Conservation (phyloP, 1,140 invertebrate genomes). For the Drosophila virilis region DNA sequence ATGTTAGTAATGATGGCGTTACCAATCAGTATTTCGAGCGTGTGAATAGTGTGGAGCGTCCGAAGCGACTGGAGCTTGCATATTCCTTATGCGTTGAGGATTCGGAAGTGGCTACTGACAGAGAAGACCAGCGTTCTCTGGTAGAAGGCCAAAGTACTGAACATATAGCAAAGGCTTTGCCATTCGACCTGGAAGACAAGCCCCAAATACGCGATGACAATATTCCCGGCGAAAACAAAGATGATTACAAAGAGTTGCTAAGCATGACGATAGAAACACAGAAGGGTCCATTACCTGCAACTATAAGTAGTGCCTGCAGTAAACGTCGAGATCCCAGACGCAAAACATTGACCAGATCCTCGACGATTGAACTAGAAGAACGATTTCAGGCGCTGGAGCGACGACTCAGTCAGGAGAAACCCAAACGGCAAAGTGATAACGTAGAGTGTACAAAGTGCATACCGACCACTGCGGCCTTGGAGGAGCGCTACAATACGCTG, state of each 20-base stretch:
- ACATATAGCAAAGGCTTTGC: constrained; percentile 9
- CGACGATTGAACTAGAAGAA: constrained; percentile 80
- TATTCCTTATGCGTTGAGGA: constrained; percentile 78
- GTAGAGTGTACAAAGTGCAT: constrained; percentile 55
- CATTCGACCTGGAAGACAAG: neutral
- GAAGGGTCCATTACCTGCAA: constrained; percentile 15
- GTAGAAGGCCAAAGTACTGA: constrained; percentile 50
- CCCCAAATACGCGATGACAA: constrained; percentile 60
- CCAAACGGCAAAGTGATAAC: constrained; percentile 15
- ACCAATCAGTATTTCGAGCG: constrained; percentile 84
- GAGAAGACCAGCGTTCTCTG: constrained; percentile 27
- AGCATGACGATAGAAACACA: constrained; percentile 69
- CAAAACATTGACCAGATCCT: constrained; percentile 67
- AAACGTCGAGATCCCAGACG: constrained; percentile 73
- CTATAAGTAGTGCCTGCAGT: constrained; percentile 37
- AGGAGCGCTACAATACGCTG: constrained; percentile 67
- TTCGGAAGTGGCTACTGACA: constrained; percentile 21
- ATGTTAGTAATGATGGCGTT: constrained; percentile 74
- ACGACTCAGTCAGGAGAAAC: constrained; percentile 60
- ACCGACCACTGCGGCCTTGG: constrained; percentile 68
- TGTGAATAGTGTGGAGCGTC: constrained; percentile 78
- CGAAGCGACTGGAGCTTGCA: constrained; percentile 65
- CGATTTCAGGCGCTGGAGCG: constrained; percentile 69
- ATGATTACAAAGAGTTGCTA: constrained; percentile 69
- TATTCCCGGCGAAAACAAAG: constrained; percentile 73